These are phyloP conservation scores for Tenualosa thibaudeaui DNA, from an alignment of 2,797 vertebrate genomes.

Conservation along the genomic window DNA sequence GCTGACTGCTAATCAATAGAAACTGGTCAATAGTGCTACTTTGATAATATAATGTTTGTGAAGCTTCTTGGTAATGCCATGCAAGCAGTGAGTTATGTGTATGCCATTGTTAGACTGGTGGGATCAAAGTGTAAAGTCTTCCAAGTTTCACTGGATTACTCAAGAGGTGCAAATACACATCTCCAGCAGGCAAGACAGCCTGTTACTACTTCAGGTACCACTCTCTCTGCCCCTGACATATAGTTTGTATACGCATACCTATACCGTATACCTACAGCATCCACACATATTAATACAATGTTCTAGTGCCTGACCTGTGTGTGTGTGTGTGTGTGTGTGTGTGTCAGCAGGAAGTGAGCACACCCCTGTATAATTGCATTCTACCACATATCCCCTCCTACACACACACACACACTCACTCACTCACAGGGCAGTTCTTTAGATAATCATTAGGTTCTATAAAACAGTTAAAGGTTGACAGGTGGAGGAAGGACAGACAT, in stretches of 20 bases:
- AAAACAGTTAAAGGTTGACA: conserved; percentile 84
- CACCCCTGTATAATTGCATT: background rate
- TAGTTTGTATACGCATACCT: background rate
- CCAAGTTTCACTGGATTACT: conserved; percentile 33
- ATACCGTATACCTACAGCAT: background rate
- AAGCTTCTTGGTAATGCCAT: background rate
- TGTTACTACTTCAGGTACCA: background rate
- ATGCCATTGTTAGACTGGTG: conserved; percentile 50
- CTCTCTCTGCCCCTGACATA: background rate
- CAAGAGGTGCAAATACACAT: conserved; percentile 10
- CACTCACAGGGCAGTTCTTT: conserved; percentile 62
- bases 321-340: background rate
- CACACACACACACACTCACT: background rate
- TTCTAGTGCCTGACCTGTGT: background rate
- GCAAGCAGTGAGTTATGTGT: background rate
- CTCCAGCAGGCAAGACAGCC: background rate
- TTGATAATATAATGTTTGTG: background rate
- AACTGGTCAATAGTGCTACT: background rate
- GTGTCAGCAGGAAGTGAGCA: background rate
- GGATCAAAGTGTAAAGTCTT: conserved; percentile 69
- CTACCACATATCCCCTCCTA: background rate
- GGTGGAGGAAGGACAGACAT: conserved; percentile 57
- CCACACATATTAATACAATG: background rate
- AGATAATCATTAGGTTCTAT: conserved; percentile 85
- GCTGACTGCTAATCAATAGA: background rate